Base-by-base conservation (phyloP, 2,888 invertebrate genomes). In the Ectropis crepuscularia region DNA sequence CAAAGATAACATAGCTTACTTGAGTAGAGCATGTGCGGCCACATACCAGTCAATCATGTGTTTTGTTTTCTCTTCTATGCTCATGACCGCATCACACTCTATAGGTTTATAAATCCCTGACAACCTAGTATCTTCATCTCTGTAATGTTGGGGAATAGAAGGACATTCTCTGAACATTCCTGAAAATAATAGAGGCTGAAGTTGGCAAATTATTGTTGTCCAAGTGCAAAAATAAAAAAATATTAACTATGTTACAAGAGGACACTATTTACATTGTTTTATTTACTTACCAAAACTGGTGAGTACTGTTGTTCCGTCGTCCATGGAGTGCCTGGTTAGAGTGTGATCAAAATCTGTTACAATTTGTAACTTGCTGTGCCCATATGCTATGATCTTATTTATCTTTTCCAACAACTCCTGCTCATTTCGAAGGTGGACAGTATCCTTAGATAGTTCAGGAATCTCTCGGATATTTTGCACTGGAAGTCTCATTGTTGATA, bases 281-380 rank as follows among this genome's bases (percentile, higher is more conserved):
- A 42, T 28, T 41, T 10, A 41, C 78, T 83, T 82, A 95, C 98
- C 96, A 92, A 98, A 98, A 85, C 97, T 97, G 53, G 97, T 96
- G 2, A 95, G 89, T 38, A 96, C 96, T 39, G 88, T 85, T 69
- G 92, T 93, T 0, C 97, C 98, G 86, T 95, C 93, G 67, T 96
- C 94, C 71, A 96, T 92, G 59, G 94, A 95, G 74, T 96, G 96
- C 75, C 96, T 96, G 0, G 98, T 97, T 53, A 98, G 89, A 0
- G 98, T 98, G 75, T 95, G 95, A 85, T 98, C 98, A 84, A 98
- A 98, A 86, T 98, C 98, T 0, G 97, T 96, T 0, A 98, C 96
- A 39, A 98, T 92, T 94, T 98, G 95, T 65, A 97, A 86, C 69
- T 95, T 95, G n/a, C 91, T 88, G 36, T 93, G 81, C 0, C 93